These are phyloP conservation scores for Myanophis thanlyinensis DNA, from an alignment of 2,113 vertebrate genomes.

Conservation along the genomic window DNA sequence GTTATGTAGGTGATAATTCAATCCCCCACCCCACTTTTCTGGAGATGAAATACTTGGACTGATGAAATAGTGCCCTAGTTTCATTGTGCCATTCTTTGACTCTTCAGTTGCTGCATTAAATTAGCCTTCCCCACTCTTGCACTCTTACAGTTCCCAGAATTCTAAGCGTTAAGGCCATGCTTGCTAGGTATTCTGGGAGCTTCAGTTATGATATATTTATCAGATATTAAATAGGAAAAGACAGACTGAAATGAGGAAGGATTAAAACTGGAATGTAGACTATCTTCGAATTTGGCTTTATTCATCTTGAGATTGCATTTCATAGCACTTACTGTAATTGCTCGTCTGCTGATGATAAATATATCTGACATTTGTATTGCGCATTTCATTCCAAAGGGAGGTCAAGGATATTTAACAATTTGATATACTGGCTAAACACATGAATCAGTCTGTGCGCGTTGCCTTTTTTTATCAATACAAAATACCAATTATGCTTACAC, in stretches of 20 bases:
- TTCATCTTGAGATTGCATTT: constrained; percentile 7
- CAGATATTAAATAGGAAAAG: background rate
- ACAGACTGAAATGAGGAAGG: background rate
- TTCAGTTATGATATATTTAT: background rate
- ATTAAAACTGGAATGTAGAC: background rate
- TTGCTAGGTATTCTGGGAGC: background rate
- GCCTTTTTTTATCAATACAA: background rate
- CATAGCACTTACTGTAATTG: background rate
- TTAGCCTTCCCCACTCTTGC: background rate
- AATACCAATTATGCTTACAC: background rate
- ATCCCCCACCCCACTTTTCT: background rate
- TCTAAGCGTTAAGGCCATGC: background rate
- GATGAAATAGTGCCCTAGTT: background rate
- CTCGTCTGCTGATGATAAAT: constrained; percentile 1
- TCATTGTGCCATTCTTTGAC: background rate
- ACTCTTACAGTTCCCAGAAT: background rate
- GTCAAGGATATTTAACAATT: constrained; percentile 14
- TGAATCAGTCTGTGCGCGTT: background rate
- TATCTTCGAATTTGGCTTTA: background rate
- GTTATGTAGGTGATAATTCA: too few species aligned
- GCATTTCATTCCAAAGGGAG: constrained; percentile 25
- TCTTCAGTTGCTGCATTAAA: background rate
- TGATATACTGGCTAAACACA: constrained; percentile 4
- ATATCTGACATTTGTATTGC: constrained; percentile 22
- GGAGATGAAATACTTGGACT: background rate